A percentile compares a stretch with the other conserved stretches of the same genome.
Conservation (phyloP, 2,888 invertebrate species). For the Germaria angustata region DNA sequence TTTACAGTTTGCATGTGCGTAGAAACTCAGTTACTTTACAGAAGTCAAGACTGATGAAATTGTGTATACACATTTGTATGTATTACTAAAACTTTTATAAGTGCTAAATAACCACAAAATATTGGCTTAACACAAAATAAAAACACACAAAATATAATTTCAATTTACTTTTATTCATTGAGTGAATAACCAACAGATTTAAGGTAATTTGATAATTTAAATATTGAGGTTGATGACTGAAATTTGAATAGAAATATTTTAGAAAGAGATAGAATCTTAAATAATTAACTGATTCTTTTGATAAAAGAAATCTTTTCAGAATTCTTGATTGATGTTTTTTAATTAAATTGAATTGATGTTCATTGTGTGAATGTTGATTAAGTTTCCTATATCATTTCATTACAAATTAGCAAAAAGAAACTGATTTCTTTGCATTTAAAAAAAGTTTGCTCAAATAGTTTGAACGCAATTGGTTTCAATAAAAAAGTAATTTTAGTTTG, state of each 20-base stretch:
- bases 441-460: too few relatives aligned
- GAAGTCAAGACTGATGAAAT: neutral
- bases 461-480: too few relatives aligned
- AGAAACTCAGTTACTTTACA: neutral
- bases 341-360: neutral
- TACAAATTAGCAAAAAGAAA: too few relatives aligned
- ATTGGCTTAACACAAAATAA: conserved; percentile 47
- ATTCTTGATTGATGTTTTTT: neutral
- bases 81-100: conserved; percentile 2
- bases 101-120: conserved; percentile 48
- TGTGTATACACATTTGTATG: too few relatives aligned
- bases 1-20: neutral
- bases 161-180: conserved; percentile 18
- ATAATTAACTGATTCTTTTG: neutral
- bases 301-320: neutral
- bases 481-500: too few relatives aligned
- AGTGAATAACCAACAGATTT: conserved; percentile 35
- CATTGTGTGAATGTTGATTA: neutral
- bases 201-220: conserved; percentile 49
- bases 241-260: neutral
- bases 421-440: too few relatives aligned
- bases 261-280: neutral
- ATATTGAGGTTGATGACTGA: conserved; percentile 32
- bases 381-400: too few relatives aligned
- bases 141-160: neutral